Conservation (phyloP, 2,888 invertebrate genomes). For the Drosophila merina region DNA sequence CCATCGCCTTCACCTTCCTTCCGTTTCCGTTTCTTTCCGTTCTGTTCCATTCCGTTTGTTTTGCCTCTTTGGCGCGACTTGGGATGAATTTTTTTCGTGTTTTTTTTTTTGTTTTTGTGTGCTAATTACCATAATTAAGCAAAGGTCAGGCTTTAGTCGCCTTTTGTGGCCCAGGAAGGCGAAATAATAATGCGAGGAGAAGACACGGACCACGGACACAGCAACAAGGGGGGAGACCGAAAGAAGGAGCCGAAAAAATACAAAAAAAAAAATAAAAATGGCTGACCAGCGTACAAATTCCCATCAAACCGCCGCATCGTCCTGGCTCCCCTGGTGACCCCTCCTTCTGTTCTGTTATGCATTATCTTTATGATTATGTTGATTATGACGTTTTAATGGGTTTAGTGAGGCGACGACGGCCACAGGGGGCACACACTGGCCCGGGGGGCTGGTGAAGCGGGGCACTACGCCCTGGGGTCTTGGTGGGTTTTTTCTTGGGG, state of each 20-base stretch:
- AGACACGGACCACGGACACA: not conserved
- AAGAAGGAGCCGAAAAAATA: conserved; percentile 16
- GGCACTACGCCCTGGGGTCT: not conserved
- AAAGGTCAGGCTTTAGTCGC: conserved; percentile 79
- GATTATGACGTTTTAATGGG: conserved; percentile 77
- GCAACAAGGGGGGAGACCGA: not conserved
- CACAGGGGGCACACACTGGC: conserved; percentile 8
- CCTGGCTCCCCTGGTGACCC: not conserved
- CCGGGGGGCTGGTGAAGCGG: no score
- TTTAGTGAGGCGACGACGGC: conserved; percentile 57
- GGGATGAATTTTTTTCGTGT: conserved; percentile 4
- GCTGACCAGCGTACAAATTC: conserved; percentile 65
- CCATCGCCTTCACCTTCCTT: not conserved
- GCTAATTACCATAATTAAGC: conserved; percentile 79
- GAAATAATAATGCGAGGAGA: conserved; percentile 69
- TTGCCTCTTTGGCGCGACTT: conserved; percentile 35
- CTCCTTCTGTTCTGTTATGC: conserved; percentile 51
- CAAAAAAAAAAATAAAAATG: conserved; percentile 13
- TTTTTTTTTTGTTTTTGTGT: conserved; percentile 52
- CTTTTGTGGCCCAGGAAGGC: conserved; percentile 70
- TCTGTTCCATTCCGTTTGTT: conserved; percentile 60
- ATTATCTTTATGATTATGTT: conserved; percentile 73
- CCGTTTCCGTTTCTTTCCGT: conserved; percentile 27
- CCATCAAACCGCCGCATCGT: conserved; percentile 1
- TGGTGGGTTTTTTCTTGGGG: not conserved